Conservation (phyloP, 2,113 vertebrate species). For the Naja naja region DNA sequence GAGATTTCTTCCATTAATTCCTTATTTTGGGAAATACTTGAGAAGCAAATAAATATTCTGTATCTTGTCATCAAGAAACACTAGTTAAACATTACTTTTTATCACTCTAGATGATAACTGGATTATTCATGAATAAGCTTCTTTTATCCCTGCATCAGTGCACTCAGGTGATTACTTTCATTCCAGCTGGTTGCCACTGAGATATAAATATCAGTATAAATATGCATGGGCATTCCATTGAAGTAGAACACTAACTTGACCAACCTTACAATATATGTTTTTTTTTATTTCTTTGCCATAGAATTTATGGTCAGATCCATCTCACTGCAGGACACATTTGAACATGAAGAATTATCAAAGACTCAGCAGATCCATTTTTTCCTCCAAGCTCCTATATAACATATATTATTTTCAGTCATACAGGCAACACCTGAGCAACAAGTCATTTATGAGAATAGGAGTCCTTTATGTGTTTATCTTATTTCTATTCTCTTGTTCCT, state of each 20-base stretch:
- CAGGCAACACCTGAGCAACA: background rate
- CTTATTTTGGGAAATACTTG: background rate
- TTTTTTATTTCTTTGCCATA: background rate
- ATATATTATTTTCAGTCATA: background rate
- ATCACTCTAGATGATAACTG: background rate
- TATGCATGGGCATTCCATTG: background rate
- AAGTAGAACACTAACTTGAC: background rate
- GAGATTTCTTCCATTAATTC: background rate
- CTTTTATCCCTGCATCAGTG: background rate
- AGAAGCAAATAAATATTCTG: slow-evolving; percentile 22
- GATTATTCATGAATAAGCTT: slow-evolving; percentile 16
- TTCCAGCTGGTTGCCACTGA: background rate
- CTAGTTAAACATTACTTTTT: slow-evolving; percentile 44
- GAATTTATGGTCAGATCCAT: background rate
- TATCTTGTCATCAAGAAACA: slow-evolving; percentile 13
- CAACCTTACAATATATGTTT: background rate
- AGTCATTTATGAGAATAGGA: background rate
- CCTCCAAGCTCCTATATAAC: background rate
- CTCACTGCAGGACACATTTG: no score
- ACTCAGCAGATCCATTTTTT: background rate
- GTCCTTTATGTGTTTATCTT: background rate
- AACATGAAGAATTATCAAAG: background rate
- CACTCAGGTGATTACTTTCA: background rate
- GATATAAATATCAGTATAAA: background rate
- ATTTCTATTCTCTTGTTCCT: background rate